Evolutionary conservation across 2,113 vertebrate genomes (phyloP), one percentile per base, ranked within the genome.

Genomic region (Fukomys damarensis): DNA sequence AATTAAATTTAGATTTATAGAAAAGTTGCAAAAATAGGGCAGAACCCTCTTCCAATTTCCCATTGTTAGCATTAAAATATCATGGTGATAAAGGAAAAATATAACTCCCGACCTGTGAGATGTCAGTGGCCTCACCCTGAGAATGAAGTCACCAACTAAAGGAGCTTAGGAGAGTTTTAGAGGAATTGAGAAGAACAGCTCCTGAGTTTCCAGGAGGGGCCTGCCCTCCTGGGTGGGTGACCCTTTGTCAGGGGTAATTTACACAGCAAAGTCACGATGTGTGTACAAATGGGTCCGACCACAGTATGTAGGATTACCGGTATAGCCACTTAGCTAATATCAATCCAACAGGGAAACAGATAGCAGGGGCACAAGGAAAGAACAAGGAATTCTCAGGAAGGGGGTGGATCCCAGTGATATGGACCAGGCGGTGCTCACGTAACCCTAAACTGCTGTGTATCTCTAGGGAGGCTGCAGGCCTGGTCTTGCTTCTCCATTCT

Each of bases 1-100:
- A 66, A 38, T 90, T 89, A 86, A 83, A 65, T 95, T 94, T 92
- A 58, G 20, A 26, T 86, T 80, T 79, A 83, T 9, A 72, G 68
- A 65, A 89, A 96, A 90, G 14, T 89, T 82, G 54, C 61, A 68
- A 81, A 91, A 90, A 89, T 32, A 94, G 22, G 74, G 20, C 65
- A 70, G 32, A 77, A 61, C 20, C 54, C 56, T 63, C 49, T 85
- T 74, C 12, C 56, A 46, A 28, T 91, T 35, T 85, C 63, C 52
- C 19, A 46, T 32, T 81, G 20, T 87, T 74, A 68, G 81, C 24
- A 93, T 56, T 38, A 81, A 74, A 41, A 56, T 61, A 46, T 14
- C 4, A 3, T 14, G 24, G 12, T 28, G 41, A 76, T 28, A 76
- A 43, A 76, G 13, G 41, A 74, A 46, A 43, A 43, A 2, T 28